Base-by-base conservation (phyloP, 2,113 vertebrate genomes). In the Phycodurus eques region DNA sequence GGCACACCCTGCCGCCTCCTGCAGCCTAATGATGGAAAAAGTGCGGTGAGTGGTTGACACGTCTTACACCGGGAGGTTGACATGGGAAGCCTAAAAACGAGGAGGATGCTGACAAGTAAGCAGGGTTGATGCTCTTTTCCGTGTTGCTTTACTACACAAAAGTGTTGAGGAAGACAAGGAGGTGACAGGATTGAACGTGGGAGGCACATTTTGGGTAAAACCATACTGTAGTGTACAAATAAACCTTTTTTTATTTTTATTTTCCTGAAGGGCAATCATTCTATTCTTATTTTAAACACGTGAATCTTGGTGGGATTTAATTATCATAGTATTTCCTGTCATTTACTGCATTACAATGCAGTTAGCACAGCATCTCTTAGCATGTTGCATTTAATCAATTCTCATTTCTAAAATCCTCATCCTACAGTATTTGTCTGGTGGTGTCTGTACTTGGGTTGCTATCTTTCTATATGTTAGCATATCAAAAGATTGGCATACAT, bases 21-120 rank as follows among this genome's bases (percentile, higher is more conserved):
- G 10, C 57, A 9, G 42, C 76, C 72, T 88, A 88, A 88, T 85
- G 80, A 82, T 72, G 59, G 72, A 72, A 75, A 81, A 83, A 75
- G 54, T 66, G 62, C 73, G 73, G 73, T 71, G 69, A n/a, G 14
- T 8, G 70, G 63, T 61, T 79, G 75, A 80, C 80, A 76, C 44
- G 68, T 79, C 35, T 83, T 73, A 53, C 49, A 69, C 17, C 17
- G 63, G 76, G n/a, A n/a, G n/a, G 47, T 67, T 82, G 85, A 84
- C 77, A 59, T 70, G 65, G 79, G 44, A 78, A 76, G 74, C 59
- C 22, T 78, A 78, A 61, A 66, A 77, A 64, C 70, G 79, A 80
- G 82, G 74, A 39, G 83, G 88, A 72, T 82, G 76, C 80, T n/a
- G 42, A 60, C 78, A 51, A 74, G 72, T 69, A 74, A 79, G 78